These are phyloP conservation scores for Eupithecia exiguata DNA, from an alignment of 2,888 invertebrate species.

Conservation along the genomic window DNA sequence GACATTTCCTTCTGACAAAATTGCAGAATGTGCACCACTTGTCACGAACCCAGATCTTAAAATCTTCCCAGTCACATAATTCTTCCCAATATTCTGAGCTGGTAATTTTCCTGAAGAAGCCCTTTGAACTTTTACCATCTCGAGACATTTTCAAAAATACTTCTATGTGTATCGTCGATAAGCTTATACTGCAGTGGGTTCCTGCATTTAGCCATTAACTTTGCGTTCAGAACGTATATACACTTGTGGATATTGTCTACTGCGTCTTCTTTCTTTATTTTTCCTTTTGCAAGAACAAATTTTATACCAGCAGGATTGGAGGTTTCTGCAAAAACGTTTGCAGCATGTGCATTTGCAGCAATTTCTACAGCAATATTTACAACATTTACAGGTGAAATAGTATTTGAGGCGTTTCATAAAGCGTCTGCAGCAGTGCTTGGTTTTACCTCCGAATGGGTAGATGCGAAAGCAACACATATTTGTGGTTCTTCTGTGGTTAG, in stretches of 20 bases:
- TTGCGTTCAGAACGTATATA: not conserved
- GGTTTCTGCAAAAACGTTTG: not conserved
- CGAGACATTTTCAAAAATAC: not conserved
- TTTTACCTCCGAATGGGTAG: not conserved
- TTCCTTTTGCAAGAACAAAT: not conserved
- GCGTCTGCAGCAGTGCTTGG: not conserved
- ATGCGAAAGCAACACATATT: slow-evolving; percentile 4
- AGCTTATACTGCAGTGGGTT: not conserved
- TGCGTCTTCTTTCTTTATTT: not conserved
- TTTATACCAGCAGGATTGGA: not conserved
- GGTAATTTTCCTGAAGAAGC: not conserved
- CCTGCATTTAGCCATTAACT: not conserved
- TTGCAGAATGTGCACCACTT: not conserved
- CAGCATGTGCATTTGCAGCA: not conserved
- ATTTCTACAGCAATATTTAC: not conserved
- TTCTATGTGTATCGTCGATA: not conserved
- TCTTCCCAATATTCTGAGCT: not conserved
- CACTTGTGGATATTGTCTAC: not conserved
- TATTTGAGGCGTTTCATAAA: not conserved
- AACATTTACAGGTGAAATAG: not conserved
- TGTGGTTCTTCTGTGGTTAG: not conserved
- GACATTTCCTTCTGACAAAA: not conserved
- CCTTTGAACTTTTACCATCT: not conserved
- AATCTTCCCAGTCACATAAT: not conserved
- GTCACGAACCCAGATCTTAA: not conserved